Conservation (phyloP, 2,797 vertebrate genomes). For the Megaceryle alcyon region DNA sequence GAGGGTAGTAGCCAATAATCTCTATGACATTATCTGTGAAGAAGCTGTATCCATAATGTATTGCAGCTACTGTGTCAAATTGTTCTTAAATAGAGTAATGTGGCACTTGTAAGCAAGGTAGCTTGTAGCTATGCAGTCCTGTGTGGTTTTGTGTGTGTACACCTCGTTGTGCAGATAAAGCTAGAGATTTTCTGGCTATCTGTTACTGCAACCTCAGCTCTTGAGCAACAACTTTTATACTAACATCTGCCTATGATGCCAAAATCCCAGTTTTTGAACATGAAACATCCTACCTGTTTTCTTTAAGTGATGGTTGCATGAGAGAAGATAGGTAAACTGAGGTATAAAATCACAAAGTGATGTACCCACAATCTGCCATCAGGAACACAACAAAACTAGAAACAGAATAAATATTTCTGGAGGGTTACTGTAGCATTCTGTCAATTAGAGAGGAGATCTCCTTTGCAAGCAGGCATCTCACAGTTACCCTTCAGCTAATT, state of each 20-base stretch:
- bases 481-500: background rate
- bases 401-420: background rate
- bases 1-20: background rate
- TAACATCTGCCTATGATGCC: background rate
- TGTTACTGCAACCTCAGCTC: background rate
- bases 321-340: background rate
- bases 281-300: background rate
- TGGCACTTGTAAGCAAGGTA: background rate
- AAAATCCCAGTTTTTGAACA: background rate
- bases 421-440: background rate
- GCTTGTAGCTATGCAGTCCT: background rate
- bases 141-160: background rate
- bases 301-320: background rate
- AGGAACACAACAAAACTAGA: fast-evolving
- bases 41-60: background rate
- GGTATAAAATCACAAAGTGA: background rate
- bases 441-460: background rate
- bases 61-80: background rate
- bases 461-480: background rate
- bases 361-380: background rate
- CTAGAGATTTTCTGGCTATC: background rate
- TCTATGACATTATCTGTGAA: background rate
- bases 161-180: background rate
- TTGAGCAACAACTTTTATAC: background rate
- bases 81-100: background rate